These are phyloP conservation scores for Kryptolebias ocellatus DNA, from an alignment of 2,797 vertebrate species.

Conservation along the genomic window DNA sequence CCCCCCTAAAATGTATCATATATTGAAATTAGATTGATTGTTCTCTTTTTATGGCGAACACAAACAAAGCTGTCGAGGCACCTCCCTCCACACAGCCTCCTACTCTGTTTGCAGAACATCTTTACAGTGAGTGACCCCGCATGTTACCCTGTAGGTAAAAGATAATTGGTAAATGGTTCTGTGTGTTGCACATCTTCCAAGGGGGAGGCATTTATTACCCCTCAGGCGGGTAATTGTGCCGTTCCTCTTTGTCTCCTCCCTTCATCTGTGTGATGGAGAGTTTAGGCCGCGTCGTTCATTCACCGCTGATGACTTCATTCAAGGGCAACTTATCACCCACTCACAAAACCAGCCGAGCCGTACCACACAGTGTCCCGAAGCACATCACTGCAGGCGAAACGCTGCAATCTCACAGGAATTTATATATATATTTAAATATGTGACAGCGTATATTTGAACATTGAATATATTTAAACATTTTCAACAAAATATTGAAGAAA, in stretches of 20 bases:
- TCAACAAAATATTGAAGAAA: neutral
- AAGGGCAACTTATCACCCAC: constrained; percentile 85
- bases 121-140: constrained; percentile 68
- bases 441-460: constrained; percentile 38
- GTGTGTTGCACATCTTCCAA: constrained; percentile 65
- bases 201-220: constrained; percentile 79
- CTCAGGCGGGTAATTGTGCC: constrained; percentile 79
- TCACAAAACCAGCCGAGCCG: constrained; percentile 78
- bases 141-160: constrained; percentile 69
- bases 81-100: constrained; percentile 41
- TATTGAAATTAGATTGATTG: constrained; percentile 6
- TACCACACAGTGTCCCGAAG: constrained; percentile 72
- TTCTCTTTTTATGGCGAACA: constrained; percentile 17
- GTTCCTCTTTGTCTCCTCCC: constrained; percentile 81
- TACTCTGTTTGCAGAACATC: constrained; percentile 48
- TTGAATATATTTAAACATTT: constrained; percentile 43
- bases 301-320: constrained; percentile 82
- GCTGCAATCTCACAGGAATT: constrained; percentile 49
- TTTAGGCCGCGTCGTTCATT: constrained; percentile 77
- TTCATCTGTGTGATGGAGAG: constrained; percentile 84
- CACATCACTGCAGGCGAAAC: constrained; percentile 70
- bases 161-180: constrained; percentile 71
- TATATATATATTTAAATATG: constrained; percentile 33
- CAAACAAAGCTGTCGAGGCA: constrained; percentile 24
- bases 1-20: neutral